phyloP scores from a whole-genome alignment of 2,797 vertebrate species.

The Lutjanus campechanus region DNA sequence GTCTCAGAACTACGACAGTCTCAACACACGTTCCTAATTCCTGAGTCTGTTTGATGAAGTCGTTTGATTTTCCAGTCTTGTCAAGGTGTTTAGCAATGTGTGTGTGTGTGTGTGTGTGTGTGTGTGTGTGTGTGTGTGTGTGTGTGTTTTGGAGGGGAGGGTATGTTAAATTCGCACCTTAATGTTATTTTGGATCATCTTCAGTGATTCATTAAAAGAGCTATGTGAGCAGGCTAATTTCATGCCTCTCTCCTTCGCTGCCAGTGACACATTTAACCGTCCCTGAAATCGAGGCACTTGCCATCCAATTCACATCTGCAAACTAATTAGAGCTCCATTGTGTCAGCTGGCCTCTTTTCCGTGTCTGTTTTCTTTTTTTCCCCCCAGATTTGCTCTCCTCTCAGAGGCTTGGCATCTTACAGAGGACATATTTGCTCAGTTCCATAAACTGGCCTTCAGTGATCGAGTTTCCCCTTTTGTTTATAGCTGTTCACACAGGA shows the following conservation, averaged over 20 bases:
- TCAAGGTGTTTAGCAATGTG: slow-evolving; percentile 18
- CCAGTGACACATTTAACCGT: slow-evolving; percentile 66
- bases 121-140: not conserved
- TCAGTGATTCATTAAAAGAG: slow-evolving; percentile 52
- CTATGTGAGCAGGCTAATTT: slow-evolving; percentile 48
- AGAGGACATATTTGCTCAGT: slow-evolving; percentile 41
- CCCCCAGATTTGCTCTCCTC: slow-evolving; percentile 19
- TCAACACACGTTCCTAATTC: not conserved
- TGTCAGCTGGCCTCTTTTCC: slow-evolving; percentile 51
- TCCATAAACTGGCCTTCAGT: slow-evolving; percentile 45
- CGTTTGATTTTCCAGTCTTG: slow-evolving; percentile 20
- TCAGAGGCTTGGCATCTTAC: slow-evolving; percentile 17
- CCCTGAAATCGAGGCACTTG: slow-evolving; percentile 45
- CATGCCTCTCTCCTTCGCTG: slow-evolving; percentile 43
- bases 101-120: not conserved
- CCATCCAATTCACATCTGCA: slow-evolving; percentile 64
- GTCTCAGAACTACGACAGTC: not conserved
- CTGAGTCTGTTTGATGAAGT: slow-evolving; percentile 9
- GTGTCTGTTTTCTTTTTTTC: not conserved
- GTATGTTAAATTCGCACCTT: slow-evolving; percentile 20
- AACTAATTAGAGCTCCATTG: slow-evolving; percentile 69
- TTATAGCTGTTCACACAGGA: slow-evolving; percentile 17
- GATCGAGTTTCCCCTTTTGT: slow-evolving; percentile 46
- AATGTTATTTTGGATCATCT: slow-evolving; percentile 26
- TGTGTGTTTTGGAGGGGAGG: too few species aligned